Base-by-base conservation (phyloP, 2,888 invertebrate species). In the Volucella zonaria region DNA sequence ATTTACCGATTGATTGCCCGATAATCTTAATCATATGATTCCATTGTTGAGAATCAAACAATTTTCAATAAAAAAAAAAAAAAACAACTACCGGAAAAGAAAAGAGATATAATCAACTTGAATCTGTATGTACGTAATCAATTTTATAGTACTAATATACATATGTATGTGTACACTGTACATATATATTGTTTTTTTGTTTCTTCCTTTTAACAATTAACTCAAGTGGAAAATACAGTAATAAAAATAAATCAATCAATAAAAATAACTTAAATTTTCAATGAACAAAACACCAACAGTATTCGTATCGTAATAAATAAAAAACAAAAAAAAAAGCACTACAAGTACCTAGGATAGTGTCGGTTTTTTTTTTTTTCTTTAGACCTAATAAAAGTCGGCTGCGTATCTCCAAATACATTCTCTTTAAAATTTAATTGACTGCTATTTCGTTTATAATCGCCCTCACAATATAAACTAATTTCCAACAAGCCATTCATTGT, bases 371-470 rank as follows among this genome's bases (percentile, higher is more conserved):
- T 9, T n/a, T 45, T 40, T 49, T 40, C 4, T n/a, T 11, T 12
- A n/a, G 31, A 45, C 8, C 14, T 68, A 54, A 54, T 56, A 56
- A 38, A 68, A 31, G 8, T 15, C 38, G 56, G 56, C 68, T 31
- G 56, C 68, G 68, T 68, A 56, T 68, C 68, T 31, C 54, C 14
- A 56, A 18, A 47, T 42, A 71, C 51, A n/a, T 47, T 14, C 9
- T 47, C 38, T 56, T 38, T 15, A 56, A 74, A 66, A 31, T 31
- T 58, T 75, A 75, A 75, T 74, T 42, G 64, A 56, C 59, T 67
- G 58, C 49, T 49, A 49, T 67, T 51, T 67, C 74, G 47, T 51
- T 67, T 45, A 58, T 74, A 66, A 74, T 74, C 52, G n/a, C 40
- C 23, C 51, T 9, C 51, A 9, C 49, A 42, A 45, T 51, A 52